These are phyloP conservation scores for Lathronympha strigana DNA, from an alignment of 2,888 invertebrate species.

Conservation along the genomic window DNA sequence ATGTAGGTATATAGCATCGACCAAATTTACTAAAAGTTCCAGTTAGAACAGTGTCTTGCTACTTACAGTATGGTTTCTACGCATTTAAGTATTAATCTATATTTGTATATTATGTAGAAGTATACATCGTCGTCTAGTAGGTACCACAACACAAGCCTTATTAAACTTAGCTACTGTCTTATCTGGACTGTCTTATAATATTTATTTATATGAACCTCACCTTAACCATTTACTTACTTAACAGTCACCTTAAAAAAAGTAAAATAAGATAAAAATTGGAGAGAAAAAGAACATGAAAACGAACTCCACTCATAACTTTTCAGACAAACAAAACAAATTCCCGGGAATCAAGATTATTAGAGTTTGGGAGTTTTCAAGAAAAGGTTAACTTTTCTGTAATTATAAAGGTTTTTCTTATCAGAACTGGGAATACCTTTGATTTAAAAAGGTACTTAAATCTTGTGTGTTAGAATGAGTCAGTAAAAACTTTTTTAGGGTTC, in stretches of 20 bases:
- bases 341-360: slow-evolving; percentile 15
- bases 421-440: background rate
- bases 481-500: background rate
- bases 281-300: slow-evolving; percentile 8
- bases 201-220: slow-evolving; percentile 1
- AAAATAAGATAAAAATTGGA: no score
- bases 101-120: no score
- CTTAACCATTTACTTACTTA: background rate
- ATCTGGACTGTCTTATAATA: background rate
- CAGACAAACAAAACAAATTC: slow-evolving; percentile 6
- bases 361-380: background rate
- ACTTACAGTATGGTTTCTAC: no score
- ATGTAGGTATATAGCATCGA: no score
- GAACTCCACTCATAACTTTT: slow-evolving; percentile 4
- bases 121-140: no score
- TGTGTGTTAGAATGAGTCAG: background rate
- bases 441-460: background rate
- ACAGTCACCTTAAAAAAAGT: background rate
- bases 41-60: no score
- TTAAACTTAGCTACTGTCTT: no score
- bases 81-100: no score
- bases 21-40: no score
- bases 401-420: background rate
- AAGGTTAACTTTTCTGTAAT: background rate
- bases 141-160: no score